Percentiles rank a stretch among this genome's conserved stretches.
Evolutionary conservation across 2,113 vertebrate species (phyloP).

Genomic region (Gadus chalcogrammus): DNA sequence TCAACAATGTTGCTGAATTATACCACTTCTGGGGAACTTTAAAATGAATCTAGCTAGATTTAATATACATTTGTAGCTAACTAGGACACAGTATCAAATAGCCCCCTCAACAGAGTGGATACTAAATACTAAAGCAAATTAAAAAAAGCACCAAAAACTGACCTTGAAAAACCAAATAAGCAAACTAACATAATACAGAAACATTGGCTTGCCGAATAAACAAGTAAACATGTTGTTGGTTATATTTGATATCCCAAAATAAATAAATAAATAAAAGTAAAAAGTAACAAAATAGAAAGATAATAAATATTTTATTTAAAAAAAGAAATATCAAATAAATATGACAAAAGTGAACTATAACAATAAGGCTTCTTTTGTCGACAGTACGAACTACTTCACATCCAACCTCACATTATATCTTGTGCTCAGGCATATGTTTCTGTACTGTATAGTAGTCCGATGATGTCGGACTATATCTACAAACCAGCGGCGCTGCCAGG

Average conservation of each 20-base stretch:
- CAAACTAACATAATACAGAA: conserved; percentile 56
- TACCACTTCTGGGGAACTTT: conserved; percentile 41
- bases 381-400: conserved; percentile 67
- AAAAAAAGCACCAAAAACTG: conserved; percentile 62
- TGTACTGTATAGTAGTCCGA: conserved; percentile 58
- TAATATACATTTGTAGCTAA: conserved; percentile 66
- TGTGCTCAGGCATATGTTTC: conserved; percentile 67
- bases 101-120: conserved; percentile 67
- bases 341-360: conserved; percentile 59
- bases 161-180: conserved; percentile 48
- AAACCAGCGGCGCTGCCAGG: conserved; percentile 36
- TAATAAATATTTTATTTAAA: conserved; percentile 60
- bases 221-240: conserved; percentile 58
- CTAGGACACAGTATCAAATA: conserved; percentile 73
- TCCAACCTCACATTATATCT: conserved; percentile 63
- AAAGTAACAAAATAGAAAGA: conserved; percentile 69
- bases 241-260: conserved; percentile 64
- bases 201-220: conserved; percentile 66
- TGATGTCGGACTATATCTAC: conserved; percentile 62
- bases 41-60: conserved; percentile 63
- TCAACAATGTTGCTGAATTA: conserved; percentile 29
- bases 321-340: conserved; percentile 62
- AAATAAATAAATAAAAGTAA: conserved; percentile 44
- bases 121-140: conserved; percentile 61
- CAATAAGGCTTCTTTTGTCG: conserved; percentile 70